Conservation (phyloP, 2,797 vertebrate species). For the Leptoclinus maculatus region DNA sequence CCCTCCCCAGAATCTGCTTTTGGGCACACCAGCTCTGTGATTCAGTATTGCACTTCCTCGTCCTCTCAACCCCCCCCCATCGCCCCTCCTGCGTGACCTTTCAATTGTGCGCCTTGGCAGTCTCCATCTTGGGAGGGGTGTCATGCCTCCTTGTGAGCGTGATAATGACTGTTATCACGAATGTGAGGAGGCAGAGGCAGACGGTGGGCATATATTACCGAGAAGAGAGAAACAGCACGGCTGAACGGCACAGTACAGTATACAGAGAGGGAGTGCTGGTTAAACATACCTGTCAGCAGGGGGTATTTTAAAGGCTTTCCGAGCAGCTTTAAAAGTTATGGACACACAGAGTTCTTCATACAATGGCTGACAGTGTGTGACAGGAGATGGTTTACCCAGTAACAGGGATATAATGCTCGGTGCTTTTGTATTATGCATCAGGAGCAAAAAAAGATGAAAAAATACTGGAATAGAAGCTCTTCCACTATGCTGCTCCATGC, state of each 20-base stretch:
- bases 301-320: conserved; percentile 49
- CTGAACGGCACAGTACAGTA: conserved; percentile 28
- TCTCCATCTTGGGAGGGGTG: conserved; percentile 53
- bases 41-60: conserved; percentile 37
- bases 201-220: conserved; percentile 49
- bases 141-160: conserved; percentile 56
- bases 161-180: conserved; percentile 70
- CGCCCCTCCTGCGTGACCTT: conserved; percentile 68
- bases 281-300: conserved; percentile 53
- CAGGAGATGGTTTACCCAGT: conserved; percentile 29
- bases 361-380: conserved; percentile 33
- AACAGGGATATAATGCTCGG: conserved; percentile 33
- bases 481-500: background rate
- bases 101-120: conserved; percentile 47
- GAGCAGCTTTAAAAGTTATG: conserved; percentile 31
- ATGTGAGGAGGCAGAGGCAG: conserved; percentile 49
- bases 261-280: conserved; percentile 9
- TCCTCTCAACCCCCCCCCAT: conserved; percentile 21
- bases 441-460: conserved; percentile 1
- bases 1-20: conserved; percentile 1
- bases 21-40: conserved; percentile 19
- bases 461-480: background rate
- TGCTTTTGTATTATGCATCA: conserved; percentile 1
- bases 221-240: conserved; percentile 30
- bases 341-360: conserved; percentile 30